A percentile compares a stretch with the other conserved stretches of the same genome.
These are phyloP conservation scores for Takifugu ocellatus DNA, from an alignment of 2,797 vertebrate species.

Conservation along the genomic window DNA sequence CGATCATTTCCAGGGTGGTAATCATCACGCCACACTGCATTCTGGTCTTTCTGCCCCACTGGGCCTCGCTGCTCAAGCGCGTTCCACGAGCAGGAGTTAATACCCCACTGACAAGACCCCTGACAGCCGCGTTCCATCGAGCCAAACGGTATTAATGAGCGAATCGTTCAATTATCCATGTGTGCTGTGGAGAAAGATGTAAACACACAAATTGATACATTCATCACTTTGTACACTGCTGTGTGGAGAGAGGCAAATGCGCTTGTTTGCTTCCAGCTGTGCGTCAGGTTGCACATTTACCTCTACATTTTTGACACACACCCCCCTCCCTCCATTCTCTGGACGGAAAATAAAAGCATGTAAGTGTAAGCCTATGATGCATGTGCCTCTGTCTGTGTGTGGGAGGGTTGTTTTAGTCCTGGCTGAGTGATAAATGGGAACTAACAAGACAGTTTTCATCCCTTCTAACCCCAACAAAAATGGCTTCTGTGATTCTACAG, in stretches of 20 bases:
- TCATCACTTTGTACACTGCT: conserved; percentile 2
- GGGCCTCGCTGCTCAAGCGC: neutral
- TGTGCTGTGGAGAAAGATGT: conserved; percentile 3
- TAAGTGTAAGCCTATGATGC: neutral
- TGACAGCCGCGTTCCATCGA: conserved; percentile 10
- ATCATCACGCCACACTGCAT: too few relatives aligned
- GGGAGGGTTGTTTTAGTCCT: conserved; percentile 6
- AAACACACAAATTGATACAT: conserved; percentile 16
- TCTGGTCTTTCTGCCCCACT: too few relatives aligned
- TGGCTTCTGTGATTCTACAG: too few relatives aligned
- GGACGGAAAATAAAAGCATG: neutral
- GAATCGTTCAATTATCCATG: conserved; percentile 24
- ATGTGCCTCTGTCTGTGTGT: neutral
- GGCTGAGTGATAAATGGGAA: conserved; percentile 16
- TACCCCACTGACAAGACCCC: conserved; percentile 3
- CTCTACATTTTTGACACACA: too few relatives aligned
- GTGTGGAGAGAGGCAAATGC: too few relatives aligned
- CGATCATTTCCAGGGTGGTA: too few relatives aligned
- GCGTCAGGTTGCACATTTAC: too few relatives aligned
- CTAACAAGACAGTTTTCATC: too few relatives aligned
- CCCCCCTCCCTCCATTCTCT: neutral
- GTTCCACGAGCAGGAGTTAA: conserved; percentile 24
- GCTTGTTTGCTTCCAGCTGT: too few relatives aligned
- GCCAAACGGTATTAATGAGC: conserved; percentile 21
- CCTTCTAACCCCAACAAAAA: too few relatives aligned